These are phyloP conservation scores for Thalassoma bifasciatum DNA, from an alignment of 2,113 vertebrate species.

Conservation along the genomic window DNA sequence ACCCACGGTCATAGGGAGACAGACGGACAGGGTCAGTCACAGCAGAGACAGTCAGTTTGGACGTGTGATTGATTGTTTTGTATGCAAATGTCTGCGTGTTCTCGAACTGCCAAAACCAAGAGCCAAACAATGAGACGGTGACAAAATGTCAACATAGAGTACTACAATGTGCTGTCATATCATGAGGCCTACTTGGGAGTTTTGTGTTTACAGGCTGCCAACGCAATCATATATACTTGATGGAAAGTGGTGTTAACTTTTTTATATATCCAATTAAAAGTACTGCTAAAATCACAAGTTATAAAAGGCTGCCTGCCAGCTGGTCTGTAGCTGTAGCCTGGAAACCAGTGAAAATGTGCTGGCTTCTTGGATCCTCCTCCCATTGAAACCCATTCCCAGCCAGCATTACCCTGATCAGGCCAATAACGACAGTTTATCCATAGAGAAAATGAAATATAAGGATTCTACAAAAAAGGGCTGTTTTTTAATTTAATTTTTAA, in stretches of 20 bases:
- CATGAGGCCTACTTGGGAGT: not conserved
- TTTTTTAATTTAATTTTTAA: too few species aligned
- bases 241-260: conserved; percentile 22
- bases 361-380: too few species aligned
- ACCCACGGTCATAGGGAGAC: conserved; percentile 77
- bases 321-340: not conserved
- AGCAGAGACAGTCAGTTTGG: conserved; percentile 61
- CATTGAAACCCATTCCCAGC: too few species aligned
- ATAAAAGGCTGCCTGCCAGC: not conserved
- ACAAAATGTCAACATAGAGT: conserved; percentile 6
- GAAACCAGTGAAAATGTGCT: too few species aligned
- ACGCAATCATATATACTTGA: not conserved
- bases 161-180: not conserved
- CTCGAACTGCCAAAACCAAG: conserved; percentile 17
- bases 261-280: not conserved
- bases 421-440: too few species aligned
- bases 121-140: conserved; percentile 12
- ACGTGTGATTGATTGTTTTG: conserved; percentile 37
- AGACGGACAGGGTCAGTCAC: conserved; percentile 79
- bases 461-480: too few species aligned
- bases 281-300: not conserved
- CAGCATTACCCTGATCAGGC: too few species aligned
- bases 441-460: too few species aligned
- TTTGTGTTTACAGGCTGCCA: not conserved
- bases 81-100: conserved; percentile 10